A percentile compares a stretch with the other conserved stretches of the same genome.
Conservation (phyloP, 2,113 vertebrate species). For the Athene noctua region DNA sequence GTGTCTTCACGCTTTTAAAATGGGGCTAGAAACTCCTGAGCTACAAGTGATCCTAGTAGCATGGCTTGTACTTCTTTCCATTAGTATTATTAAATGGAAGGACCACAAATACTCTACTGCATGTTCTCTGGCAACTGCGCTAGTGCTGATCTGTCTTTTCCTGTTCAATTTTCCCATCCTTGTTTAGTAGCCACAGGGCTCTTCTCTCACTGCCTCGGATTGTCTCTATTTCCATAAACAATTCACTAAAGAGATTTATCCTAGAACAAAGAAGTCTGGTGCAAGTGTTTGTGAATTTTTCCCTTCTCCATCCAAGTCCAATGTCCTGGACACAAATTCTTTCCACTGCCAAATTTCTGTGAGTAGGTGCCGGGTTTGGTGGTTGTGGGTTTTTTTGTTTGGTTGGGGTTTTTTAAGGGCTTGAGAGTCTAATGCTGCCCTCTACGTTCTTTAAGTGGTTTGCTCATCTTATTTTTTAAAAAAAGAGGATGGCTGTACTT, state of each 20-base stretch:
- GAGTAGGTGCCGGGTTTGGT: neutral
- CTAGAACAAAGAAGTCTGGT: neutral
- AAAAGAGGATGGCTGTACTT: neutral
- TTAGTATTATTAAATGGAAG: neutral
- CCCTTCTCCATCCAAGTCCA: neutral
- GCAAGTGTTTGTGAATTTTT: neutral
- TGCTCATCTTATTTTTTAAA: neutral
- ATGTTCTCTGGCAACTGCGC: rapidly evolving
- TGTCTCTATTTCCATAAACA: neutral
- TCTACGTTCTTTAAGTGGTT: neutral
- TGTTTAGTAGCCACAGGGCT: neutral
- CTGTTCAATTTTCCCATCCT: neutral
- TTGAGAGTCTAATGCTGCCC: neutral
- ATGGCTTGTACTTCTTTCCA: neutral
- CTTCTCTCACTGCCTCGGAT: neutral
- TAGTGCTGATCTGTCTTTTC: neutral
- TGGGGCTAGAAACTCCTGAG: neutral
- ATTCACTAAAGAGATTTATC: neutral
- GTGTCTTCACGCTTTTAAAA: neutral
- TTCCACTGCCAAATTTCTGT: neutral
- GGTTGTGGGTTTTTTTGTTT: neutral
- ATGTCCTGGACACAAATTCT: neutral
- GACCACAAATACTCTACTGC: neutral
- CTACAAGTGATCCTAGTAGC: neutral
- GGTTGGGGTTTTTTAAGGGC: neutral